Evolutionary conservation across 64 coral and sea anemone species (phyloP).

Genomic region (Orbicella faveolata): DNA sequence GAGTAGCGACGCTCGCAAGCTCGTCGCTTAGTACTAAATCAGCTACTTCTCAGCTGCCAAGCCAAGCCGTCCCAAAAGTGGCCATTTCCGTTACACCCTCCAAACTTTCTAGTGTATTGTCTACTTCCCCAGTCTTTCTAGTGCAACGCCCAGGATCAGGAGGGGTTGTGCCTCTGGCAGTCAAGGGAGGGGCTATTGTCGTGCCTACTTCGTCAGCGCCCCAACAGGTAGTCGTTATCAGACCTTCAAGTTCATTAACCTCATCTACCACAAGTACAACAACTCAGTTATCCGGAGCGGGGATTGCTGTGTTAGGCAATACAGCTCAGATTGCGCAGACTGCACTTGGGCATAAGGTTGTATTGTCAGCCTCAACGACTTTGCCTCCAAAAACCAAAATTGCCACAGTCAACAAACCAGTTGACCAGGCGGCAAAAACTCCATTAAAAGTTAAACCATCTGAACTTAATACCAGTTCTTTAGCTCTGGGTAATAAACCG

Average conservation of each 20-base stretch:
- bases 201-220: not conserved
- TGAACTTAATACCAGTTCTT: not conserved
- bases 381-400: not conserved
- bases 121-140: conserved; percentile 8
- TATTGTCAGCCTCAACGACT: not conserved
- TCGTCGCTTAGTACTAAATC: not conserved
- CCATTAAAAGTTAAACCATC: not conserved
- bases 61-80: not conserved
- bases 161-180: not conserved
- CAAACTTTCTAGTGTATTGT: not conserved
- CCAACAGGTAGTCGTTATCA: conserved; percentile 8
- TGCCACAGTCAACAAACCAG: not conserved
- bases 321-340: conserved; percentile 1
- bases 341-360: not conserved
- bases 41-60: not conserved
- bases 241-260: conserved; percentile 3
- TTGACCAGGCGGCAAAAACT: not conserved
- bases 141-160: not conserved
- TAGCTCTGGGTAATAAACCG: not conserved
- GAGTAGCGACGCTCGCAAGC: not conserved
- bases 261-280: conserved; percentile 6
- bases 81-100: not conserved
- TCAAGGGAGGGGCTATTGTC: conserved; percentile 15
- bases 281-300: not conserved
- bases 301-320: conserved; percentile 17